phyloP scores from a whole-genome alignment of 2,888 invertebrate genomes.

The Alsophila aescularia region DNA sequence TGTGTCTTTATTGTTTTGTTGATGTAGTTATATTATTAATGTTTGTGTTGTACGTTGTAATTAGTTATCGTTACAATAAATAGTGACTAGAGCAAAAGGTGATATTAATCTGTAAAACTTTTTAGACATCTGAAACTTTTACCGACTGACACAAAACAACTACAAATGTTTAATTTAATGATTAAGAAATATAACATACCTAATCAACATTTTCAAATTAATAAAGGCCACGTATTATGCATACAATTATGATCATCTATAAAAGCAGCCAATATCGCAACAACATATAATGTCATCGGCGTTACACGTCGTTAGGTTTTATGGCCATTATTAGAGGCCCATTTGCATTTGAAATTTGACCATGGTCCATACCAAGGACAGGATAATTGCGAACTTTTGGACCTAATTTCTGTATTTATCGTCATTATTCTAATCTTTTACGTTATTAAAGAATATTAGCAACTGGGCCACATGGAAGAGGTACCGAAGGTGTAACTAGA shows the following conservation, averaged over 20 bases:
- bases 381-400: constrained; percentile 1
- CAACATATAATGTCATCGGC: constrained; percentile 17
- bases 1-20: neutral
- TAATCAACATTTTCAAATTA: too few species aligned
- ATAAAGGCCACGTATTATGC: constrained; percentile 5
- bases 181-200: too few species aligned
- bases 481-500: neutral
- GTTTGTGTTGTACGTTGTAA: neutral
- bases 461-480: neutral
- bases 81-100: neutral
- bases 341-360: constrained; percentile 22
- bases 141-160: too few species aligned
- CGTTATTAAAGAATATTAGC: constrained; percentile 2
- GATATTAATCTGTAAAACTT: neutral
- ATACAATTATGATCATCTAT: constrained; percentile 6
- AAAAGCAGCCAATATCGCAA: constrained; percentile 1
- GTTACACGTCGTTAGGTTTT: constrained; percentile 14
- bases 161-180: too few species aligned
- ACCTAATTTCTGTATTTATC: constrained; percentile 3
- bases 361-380: neutral
- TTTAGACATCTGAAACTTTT: neutral
- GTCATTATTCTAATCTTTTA: constrained; percentile 12
- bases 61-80: neutral
- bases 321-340: constrained; percentile 16
- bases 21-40: neutral